A percentile compares a stretch with the other conserved stretches of the same genome.
Evolutionary conservation across 2,113 vertebrate species (phyloP).

Genomic region (Choloepus hoffmanni): DNA sequence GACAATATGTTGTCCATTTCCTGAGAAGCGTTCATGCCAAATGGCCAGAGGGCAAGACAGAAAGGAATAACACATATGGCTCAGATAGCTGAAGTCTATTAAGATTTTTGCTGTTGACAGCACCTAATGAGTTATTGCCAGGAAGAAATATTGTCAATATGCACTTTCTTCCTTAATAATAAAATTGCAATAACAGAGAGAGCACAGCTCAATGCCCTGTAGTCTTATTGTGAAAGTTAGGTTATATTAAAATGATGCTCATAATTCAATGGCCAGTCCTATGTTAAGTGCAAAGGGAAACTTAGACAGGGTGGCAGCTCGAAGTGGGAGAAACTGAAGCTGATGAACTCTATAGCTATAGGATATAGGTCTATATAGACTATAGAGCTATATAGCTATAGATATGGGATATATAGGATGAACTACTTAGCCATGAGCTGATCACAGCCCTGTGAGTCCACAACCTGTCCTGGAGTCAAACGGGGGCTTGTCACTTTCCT

Average conservation of each 20-base stretch:
- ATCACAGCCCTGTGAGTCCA: neutral
- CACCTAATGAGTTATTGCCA: constrained; percentile 75
- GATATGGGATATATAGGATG: neutral
- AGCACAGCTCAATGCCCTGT: constrained; percentile 10
- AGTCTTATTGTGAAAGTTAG: constrained; percentile 33
- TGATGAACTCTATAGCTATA: neutral
- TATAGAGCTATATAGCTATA: neutral
- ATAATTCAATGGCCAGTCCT: neutral
- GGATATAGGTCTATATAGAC: neutral
- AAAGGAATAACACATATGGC: constrained; percentile 45
- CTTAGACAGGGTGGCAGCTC: neutral
- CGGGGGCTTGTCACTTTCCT: neutral
- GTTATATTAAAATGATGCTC: constrained; percentile 49
- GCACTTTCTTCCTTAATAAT: constrained; percentile 66
- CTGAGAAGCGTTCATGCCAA: constrained; percentile 68
- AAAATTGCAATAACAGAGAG: constrained; percentile 60
- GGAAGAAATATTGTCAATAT: constrained; percentile 64
- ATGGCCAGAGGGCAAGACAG: constrained; percentile 63
- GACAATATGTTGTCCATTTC: constrained; percentile 74
- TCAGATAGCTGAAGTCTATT: constrained; percentile 61
- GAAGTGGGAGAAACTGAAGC: neutral
- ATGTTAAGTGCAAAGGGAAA: constrained; percentile 19
- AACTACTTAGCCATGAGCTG: neutral
- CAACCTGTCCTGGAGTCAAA: neutral
- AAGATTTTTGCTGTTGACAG: constrained; percentile 74